phyloP scores from a whole-genome alignment of 2,797 vertebrate species.

The Ctenopoma kingsleyae region DNA sequence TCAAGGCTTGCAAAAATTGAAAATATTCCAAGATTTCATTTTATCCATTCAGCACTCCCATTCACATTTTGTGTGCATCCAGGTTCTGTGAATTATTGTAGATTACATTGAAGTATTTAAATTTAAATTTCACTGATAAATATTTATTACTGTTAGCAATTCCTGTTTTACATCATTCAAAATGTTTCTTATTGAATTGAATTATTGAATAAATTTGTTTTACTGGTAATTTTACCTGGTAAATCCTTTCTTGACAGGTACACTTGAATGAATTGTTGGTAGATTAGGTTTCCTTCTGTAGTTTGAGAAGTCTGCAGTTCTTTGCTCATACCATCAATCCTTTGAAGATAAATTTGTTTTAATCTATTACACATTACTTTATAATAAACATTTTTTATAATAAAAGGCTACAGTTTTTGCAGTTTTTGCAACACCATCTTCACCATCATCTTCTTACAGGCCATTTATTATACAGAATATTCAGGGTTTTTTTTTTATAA shows the following conservation, averaged over 20 bases:
- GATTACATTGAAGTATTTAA: too few species aligned
- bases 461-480: too few species aligned
- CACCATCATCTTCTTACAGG: too few species aligned
- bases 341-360: conserved; percentile 12
- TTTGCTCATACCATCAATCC: conserved; percentile 23
- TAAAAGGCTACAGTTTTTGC: too few species aligned
- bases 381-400: too few species aligned
- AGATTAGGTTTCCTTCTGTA: conserved; percentile 24
- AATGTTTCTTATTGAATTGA: too few species aligned
- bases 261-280: conserved; percentile 45
- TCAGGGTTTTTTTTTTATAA: too few species aligned
- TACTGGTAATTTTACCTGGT: conserved; percentile 59
- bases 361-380: not conserved
- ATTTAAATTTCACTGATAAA: too few species aligned
- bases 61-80: conserved; percentile 36
- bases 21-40: conserved; percentile 45
- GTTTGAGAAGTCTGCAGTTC: not conserved
- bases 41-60: conserved; percentile 54
- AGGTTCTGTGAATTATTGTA: conserved; percentile 16
- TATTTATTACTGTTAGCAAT: too few species aligned
- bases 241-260: conserved; percentile 48
- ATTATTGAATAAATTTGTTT: too few species aligned
- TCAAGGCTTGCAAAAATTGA: conserved; percentile 34
- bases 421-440: too few species aligned
- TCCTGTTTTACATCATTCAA: too few species aligned